Evolutionary conservation across 2,797 vertebrate species (phyloP).

Genomic region (Cuniculus paca): DNA sequence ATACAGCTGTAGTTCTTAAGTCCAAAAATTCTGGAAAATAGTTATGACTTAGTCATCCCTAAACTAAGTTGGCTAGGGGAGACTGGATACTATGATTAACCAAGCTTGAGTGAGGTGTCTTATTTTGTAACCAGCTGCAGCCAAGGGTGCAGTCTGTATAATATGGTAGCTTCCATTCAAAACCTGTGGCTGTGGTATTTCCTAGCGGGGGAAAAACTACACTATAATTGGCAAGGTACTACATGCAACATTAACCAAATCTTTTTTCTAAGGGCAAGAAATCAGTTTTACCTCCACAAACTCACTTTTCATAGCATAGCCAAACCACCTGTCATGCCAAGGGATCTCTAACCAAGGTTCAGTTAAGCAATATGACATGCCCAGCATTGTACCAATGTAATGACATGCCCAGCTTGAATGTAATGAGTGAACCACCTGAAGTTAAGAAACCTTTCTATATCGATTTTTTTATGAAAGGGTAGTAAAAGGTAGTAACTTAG

Average conservation of each 20-base stretch:
- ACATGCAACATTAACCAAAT: background rate
- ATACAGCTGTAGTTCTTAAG: background rate
- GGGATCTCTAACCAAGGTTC: background rate
- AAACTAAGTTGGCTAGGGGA: background rate
- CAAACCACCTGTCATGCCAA: background rate
- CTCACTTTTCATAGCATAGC: background rate
- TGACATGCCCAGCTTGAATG: conserved; percentile 26
- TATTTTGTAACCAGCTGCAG: background rate
- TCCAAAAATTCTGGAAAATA: conserved; percentile 18
- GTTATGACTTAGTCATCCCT: background rate
- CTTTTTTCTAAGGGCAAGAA: background rate
- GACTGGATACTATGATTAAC: background rate
- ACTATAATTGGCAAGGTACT: background rate
- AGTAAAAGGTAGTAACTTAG: too few relatives aligned
- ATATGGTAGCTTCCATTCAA: conserved; percentile 11
- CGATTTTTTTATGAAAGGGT: too few relatives aligned
- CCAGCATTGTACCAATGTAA: background rate
- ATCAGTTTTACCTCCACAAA: background rate
- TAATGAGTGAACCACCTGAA: background rate
- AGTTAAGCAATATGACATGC: background rate
- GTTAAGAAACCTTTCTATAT: conserved; percentile 33
- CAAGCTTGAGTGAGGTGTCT: background rate
- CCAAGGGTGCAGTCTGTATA: background rate
- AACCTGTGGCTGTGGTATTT: background rate
- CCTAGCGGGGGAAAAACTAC: background rate